These are phyloP conservation scores for Deroptyus accipitrinus DNA, from an alignment of 2,113 vertebrate species.

Conservation along the genomic window DNA sequence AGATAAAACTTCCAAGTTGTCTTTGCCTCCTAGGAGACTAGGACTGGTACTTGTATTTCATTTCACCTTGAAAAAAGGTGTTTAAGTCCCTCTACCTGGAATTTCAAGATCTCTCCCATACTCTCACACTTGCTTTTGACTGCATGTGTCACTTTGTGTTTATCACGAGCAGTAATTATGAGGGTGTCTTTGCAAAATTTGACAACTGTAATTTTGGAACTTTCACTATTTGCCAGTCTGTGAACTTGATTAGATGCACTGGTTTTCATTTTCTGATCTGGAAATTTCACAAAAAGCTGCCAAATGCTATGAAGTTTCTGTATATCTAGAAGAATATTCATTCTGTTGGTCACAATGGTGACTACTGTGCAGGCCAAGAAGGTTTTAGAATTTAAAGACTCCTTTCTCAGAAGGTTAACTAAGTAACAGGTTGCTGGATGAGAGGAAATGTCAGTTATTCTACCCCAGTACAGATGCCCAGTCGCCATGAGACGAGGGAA, in stretches of 20 bases:
- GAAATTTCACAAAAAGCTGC: neutral
- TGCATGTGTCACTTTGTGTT: neutral
- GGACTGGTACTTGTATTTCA: rapidly evolving
- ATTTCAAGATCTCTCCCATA: neutral
- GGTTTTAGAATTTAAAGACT: neutral
- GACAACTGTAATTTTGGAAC: neutral
- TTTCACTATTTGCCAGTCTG: neutral
- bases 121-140: neutral
- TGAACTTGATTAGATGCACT: neutral
- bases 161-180: neutral
- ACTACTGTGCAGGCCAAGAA: neutral
- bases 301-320: neutral
- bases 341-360: neutral
- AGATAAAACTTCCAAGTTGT: neutral
- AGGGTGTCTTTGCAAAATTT: neutral
- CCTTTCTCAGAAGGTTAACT: neutral
- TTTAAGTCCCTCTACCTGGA: neutral
- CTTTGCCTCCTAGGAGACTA: neutral
- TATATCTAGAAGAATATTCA: neutral
- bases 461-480: rapidly evolving
- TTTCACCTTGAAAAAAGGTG: neutral
- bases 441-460: neutral
- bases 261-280: neutral
- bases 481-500: neutral
- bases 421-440: neutral